Conservation (phyloP, 2,113 vertebrate genomes). For the Megaceryle maxima region DNA sequence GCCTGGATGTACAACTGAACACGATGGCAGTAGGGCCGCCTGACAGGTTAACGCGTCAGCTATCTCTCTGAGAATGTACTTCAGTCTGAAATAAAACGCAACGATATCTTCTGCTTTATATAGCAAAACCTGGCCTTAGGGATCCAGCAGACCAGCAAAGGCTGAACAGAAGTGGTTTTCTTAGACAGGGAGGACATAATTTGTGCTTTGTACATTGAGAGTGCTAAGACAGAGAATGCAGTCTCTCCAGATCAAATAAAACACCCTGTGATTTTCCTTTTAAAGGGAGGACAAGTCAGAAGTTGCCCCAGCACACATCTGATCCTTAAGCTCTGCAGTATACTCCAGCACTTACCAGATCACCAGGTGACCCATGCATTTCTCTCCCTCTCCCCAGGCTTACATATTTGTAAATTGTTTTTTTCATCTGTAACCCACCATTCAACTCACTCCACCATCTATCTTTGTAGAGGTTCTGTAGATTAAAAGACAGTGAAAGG, state of each 20-base stretch:
- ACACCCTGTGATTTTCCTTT: neutral
- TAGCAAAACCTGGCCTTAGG: neutral
- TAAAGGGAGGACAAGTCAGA: neutral
- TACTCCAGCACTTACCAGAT: neutral
- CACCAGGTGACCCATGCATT: neutral
- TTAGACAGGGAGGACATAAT: neutral
- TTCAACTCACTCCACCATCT: neutral
- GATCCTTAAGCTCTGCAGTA: neutral
- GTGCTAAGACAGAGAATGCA: neutral
- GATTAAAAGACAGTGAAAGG: neutral
- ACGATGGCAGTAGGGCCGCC: rapidly evolving
- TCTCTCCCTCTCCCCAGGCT: neutral
- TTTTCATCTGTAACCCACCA: neutral
- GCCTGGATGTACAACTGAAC: neutral
- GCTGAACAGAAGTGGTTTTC: constrained; percentile 16
- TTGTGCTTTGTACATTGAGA: constrained; percentile 16
- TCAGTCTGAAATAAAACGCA: neutral
- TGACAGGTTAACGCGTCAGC: neutral
- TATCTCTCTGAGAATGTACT: rapidly evolving
- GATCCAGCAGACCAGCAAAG: neutral
- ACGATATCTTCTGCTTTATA: neutral
- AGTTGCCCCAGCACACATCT: neutral
- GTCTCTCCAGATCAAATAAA: neutral
- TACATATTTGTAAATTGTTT: neutral
- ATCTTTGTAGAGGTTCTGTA: neutral